These are phyloP conservation scores for Ormyrus labotus DNA, from an alignment of 2,888 invertebrate species.

Conservation along the genomic window DNA sequence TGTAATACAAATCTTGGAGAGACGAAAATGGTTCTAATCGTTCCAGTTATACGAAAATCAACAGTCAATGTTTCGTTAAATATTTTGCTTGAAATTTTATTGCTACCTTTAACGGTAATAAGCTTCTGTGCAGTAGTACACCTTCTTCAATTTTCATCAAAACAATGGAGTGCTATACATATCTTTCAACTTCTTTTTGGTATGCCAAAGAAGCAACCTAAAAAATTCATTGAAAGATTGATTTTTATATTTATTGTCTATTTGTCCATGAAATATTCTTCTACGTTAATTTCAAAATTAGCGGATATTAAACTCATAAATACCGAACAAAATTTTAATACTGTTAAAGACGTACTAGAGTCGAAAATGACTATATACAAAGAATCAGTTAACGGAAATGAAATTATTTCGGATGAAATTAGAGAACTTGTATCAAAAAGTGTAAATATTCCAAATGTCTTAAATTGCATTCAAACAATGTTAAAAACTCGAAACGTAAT, in stretches of 20 bases:
- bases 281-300: not conserved
- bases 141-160: no score
- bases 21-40: no score
- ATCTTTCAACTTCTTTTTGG: no score
- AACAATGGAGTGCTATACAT: no score
- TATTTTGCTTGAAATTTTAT: no score
- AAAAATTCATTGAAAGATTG: not conserved
- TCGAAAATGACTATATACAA: not conserved
- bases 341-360: not conserved
- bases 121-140: no score
- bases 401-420: not conserved
- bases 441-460: no score
- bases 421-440: not conserved
- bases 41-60: no score
- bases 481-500: conserved; percentile 4
- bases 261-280: not conserved
- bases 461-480: not conserved
- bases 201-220: not conserved
- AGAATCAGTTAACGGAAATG: not conserved
- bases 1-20: no score
- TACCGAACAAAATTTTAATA: not conserved
- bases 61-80: no score
- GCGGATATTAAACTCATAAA: not conserved
- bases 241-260: not conserved
- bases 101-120: no score